Evolutionary conservation across 2,797 vertebrate genomes (phyloP), one percentile per base, ranked within the genome.

Genomic region (Parotocinclus haroldoi): DNA sequence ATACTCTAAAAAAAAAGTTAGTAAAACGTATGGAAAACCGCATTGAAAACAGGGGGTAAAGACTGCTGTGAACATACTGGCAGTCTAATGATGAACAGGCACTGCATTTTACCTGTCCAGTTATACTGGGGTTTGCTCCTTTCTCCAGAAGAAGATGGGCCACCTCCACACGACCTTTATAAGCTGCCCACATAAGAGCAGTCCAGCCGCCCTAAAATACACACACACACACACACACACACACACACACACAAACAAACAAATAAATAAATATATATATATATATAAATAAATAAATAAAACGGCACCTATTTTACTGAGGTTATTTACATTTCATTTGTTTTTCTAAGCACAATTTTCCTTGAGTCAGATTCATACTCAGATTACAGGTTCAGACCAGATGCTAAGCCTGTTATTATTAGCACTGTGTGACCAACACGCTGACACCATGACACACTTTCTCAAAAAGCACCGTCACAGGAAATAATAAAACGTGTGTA

Each of bases 121-220:
- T 98, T 86, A 97, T 95, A 81, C 93, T 96, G 3, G 96, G 93
- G 72, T 96, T 98, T 48, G 97, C 94, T 58, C 92, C 95, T 60
- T 94, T 94, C 62, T 92, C 91, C 81, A 99, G 87, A 9, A 99
- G 92, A 77, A 98, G 56, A 55, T 85, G 84, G 0, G 91, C 92
- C 63, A 98, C 94, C 17, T 94, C 94, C 0, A 89, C 92, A 12
- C 89, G 85, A 45, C 96, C 96, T 86, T 98, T 99, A 59, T 99
- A 99, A 0, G 95, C 92, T 0, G 93, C 93, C 97, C 97, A 99
- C 95, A 98, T 99, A 40, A 99, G 89, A 39, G 97, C 93, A 3
- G 93, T 99, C 97, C 97, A 99, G 6, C 97, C 96, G 56, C 96
- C 97, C 97, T 99, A 63, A 40, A 14, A 62, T 40, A 67, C 55